phyloP scores from a whole-genome alignment of 2,113 vertebrate genomes.

The Pavo muticus region DNA sequence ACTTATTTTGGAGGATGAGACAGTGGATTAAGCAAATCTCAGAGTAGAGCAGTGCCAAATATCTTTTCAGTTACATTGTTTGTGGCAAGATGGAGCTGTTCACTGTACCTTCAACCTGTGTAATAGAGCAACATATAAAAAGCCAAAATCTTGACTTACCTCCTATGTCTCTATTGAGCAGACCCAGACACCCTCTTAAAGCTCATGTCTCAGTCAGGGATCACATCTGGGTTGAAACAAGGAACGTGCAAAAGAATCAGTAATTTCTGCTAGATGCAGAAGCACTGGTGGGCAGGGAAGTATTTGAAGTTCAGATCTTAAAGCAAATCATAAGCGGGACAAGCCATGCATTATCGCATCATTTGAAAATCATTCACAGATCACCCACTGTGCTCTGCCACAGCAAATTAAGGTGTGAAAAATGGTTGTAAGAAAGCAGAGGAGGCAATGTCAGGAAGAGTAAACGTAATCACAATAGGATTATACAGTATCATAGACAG shows the following conservation, averaged over 20 bases:
- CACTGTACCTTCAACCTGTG: neutral
- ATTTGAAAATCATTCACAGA: neutral
- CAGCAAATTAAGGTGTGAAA: neutral
- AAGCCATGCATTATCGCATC: neutral
- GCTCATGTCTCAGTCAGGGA: neutral
- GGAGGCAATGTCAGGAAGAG: neutral
- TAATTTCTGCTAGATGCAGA: neutral
- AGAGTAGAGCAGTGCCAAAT: neutral
- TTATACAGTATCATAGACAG: neutral
- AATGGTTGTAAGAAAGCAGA: neutral
- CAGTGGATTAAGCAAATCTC: neutral
- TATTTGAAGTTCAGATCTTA: neutral
- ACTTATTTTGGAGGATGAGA: neutral
- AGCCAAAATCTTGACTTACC: neutral
- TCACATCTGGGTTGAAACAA: neutral
- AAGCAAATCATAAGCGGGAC: neutral
- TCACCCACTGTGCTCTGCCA: neutral
- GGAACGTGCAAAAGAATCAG: neutral
- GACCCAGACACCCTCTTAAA: neutral
- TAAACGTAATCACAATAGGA: neutral
- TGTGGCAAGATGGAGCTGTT: neutral
- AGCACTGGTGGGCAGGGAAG: neutral
- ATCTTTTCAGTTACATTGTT: neutral
- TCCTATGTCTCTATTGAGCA: neutral
- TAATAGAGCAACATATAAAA: neutral